Evolutionary conservation across 2,113 vertebrate genomes (phyloP), one percentile per base, ranked within the genome.

Genomic region (Paralichthys olivaceus): DNA sequence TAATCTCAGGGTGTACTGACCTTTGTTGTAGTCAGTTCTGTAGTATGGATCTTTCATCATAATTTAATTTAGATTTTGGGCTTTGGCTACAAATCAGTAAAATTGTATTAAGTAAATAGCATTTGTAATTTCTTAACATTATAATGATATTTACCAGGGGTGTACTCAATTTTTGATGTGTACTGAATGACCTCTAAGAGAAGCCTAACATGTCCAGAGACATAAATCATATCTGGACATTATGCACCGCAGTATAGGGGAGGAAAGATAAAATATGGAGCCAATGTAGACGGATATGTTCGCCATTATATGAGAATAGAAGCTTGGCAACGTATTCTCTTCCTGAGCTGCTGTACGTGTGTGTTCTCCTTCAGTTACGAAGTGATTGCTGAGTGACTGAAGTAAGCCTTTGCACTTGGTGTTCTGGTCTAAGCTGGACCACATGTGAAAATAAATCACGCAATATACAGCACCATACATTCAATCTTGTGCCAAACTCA

Each of bases 211-310:
- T 62, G 11, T n/a, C 71, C 65, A 76, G 72, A 45, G 45, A 69
- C 73, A 83, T 85, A 84, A 78, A 84, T 89, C 72, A 84, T 58
- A 59, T 75, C 65, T 67, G 70, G 63, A 79, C 63, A 85, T 62
- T 63, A 64, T 79, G 58, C 82, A 47, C n/a, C 67, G 53, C 23
- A 70, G 53, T 59, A 68, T 58, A 47, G 43, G 43, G 49, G 20
- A 53, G 49, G 49, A 53, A 11, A n/a, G 51, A 25, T 40, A 37
- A 23, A 77, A 68, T 62, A 76, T 69, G 54, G 59, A 65, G 80
- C 13, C 53, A 51, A 80, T 69, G 25, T 47, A 55, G 60, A 76
- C 56, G 69, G 60, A 86, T 83, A 77, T 58, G 72, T 81, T 84
- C 68, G 60, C 56, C 68, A 81, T 80, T 81, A 79, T 79, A 55